Evolutionary conservation across 2,797 vertebrate genomes (phyloP).

Genomic region (Hybognathus amarus): DNA sequence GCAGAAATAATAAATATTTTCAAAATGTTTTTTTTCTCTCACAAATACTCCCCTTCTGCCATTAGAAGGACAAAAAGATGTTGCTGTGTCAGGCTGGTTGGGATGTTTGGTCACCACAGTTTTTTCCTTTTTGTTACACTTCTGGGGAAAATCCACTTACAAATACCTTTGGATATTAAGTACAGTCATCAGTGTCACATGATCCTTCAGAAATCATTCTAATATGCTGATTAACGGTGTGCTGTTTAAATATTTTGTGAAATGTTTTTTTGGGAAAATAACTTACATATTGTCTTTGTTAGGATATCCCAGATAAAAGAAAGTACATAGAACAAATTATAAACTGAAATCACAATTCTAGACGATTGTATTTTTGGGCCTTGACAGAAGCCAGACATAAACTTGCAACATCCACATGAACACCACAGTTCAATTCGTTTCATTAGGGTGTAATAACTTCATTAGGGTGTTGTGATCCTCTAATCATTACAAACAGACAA

Average conservation of each 20-base stretch:
- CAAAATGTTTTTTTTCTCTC: not conserved
- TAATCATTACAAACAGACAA: not conserved
- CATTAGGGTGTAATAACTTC: no score
- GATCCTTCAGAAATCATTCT: not conserved
- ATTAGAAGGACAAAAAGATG: not conserved
- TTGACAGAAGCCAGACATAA: not conserved
- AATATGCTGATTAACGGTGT: not conserved
- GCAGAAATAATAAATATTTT: not conserved
- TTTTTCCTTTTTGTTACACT: not conserved
- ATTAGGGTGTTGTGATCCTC: not conserved
- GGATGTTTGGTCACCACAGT: no score
- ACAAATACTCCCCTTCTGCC: not conserved
- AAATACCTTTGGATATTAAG: not conserved
- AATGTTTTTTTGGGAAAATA: not conserved
- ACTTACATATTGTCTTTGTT: not conserved
- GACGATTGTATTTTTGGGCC: not conserved
- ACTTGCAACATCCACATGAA: not conserved
- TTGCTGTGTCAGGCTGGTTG: not conserved
- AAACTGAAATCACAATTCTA: not conserved
- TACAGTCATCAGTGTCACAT: not conserved
- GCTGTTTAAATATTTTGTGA: not conserved
- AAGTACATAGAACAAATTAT: no score
- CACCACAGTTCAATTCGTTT: not conserved
- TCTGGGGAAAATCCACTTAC: not conserved
- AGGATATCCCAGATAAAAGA: not conserved